These are phyloP conservation scores for Coelinius sp. DNA, from an alignment of 2,888 invertebrate genomes.

Conservation along the genomic window DNA sequence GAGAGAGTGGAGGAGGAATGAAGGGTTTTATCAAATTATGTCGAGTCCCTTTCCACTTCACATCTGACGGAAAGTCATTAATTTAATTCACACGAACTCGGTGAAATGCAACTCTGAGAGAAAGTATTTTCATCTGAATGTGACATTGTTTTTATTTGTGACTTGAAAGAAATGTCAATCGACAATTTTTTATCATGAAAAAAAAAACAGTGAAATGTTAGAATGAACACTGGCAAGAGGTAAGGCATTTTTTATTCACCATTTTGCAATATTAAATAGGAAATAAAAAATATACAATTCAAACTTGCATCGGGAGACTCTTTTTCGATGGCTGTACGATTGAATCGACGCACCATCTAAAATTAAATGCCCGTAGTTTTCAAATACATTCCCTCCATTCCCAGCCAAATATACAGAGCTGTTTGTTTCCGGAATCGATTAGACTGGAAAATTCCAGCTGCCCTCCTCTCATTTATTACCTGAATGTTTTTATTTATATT, in stretches of 20 bases:
- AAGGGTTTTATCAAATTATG: constrained; percentile 24
- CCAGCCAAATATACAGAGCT: constrained; percentile 24
- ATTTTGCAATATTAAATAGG: not conserved
- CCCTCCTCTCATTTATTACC: constrained; percentile 12
- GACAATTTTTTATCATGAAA: not conserved
- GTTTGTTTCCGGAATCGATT: constrained; percentile 43
- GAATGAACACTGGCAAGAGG: not conserved
- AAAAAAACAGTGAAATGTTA: not conserved
- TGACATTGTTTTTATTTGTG: not conserved
- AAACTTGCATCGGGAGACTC: constrained; percentile 32
- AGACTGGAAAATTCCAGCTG: constrained; percentile 37
- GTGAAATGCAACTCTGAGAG: not conserved
- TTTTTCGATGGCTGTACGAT: constrained; percentile 36
- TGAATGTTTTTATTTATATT: constrained; percentile 3
- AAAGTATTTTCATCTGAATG: constrained; percentile 3
- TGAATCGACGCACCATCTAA: constrained; percentile 41
- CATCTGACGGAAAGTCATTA: constrained; percentile 5
- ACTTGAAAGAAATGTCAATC: not conserved
- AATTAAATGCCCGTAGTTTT: constrained; percentile 38
- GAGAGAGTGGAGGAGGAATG: not conserved
- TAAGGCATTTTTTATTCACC: not conserved
- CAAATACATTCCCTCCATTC: constrained; percentile 9
- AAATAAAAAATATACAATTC: not conserved
- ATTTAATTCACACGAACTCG: constrained; percentile 16
- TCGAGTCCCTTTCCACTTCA: constrained; percentile 22